Evolutionary conservation across 1,140 invertebrate species (phyloP).

Genomic region (Brachionus calyciflorus): DNA sequence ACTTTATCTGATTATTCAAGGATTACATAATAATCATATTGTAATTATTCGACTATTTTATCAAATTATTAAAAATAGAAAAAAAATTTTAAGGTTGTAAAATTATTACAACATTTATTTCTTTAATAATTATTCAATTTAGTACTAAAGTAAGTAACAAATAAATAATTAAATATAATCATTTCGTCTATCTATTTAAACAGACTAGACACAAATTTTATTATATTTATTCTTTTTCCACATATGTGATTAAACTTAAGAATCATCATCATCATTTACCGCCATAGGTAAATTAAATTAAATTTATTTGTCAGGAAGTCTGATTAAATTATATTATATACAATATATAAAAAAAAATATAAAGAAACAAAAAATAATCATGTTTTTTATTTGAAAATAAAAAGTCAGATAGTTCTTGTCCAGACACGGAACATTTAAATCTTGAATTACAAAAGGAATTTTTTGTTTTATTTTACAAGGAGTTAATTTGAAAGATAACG

Average conservation of each 20-base stretch:
- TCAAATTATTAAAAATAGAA: too few relatives aligned
- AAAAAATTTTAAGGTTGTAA: too few relatives aligned
- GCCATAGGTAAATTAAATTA: conserved; percentile 33
- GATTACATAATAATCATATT: not conserved
- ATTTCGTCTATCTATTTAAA: too few relatives aligned
- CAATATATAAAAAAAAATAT: too few relatives aligned
- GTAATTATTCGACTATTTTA: conserved; percentile 20
- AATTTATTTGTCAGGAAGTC: conserved; percentile 33
- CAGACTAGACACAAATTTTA: too few relatives aligned
- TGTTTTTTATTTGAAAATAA: conserved; percentile 9
- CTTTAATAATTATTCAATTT: too few relatives aligned
- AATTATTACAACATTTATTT: too few relatives aligned
- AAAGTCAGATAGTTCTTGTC: not conserved
- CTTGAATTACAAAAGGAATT: too few relatives aligned
- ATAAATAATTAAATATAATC: too few relatives aligned
- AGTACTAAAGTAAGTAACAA: too few relatives aligned
- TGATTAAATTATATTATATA: not conserved
- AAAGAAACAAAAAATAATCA: conserved; percentile 3
- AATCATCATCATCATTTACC: not conserved
- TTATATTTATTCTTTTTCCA: too few relatives aligned
- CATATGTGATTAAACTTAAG: conserved; percentile 7
- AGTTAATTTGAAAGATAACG: conserved; percentile 1
- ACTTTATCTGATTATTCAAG: conserved; percentile 6
- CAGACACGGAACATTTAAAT: conserved; percentile 6
- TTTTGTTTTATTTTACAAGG: too few relatives aligned